Evolutionary conservation across 2,888 invertebrate genomes (phyloP), one percentile per base, ranked within the genome.

Genomic region (Geophilus truncorum): DNA sequence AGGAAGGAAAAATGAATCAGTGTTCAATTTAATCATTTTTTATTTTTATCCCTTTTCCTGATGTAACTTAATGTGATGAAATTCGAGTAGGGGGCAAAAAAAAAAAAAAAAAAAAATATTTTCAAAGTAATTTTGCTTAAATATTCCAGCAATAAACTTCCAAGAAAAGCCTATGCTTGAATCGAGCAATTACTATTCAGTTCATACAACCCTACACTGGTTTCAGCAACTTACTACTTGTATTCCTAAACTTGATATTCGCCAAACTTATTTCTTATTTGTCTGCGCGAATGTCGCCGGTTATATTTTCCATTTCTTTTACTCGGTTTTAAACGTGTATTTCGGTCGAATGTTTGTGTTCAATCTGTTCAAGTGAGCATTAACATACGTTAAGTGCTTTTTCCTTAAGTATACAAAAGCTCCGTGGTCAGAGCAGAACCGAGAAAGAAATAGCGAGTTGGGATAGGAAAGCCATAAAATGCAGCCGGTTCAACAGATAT

Each of bases 131-230:
- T 45, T 45, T 18, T 45, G 32, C 32, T 32, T 32, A 9, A 32
- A 51, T 70, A 3, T 70, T 70, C 70, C 12, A 25, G 70, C 25
- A 28, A 28, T 25, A 70, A 12, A n/a, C 28, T 28, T 70, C 28
- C 70, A 25, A 70, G 28, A 28, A 70, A 70, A 70, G 28, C 70
- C 10, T 70, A 10, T 10, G 25, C n/a, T 28, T 28, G 70, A 70
- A 70, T 70, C 25, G 70, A 28, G 70, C 70, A 70, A 70, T 70
- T 70, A 28, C 70, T 70, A 70, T 70, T 70, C 70, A 70, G 28
- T 28, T 70, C 70, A 51, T 28, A 70, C 70, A 70, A 70, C 70
- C 70, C n/a, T 10, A 70, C 25, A 28, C 70, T 70, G 25, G 70
- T 70, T 70, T 70, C 25, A 70, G 25, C 70, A 23, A 70, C 25